phyloP scores from a whole-genome alignment of 2,113 vertebrate species.

The Petrocephalus zakoni region DNA sequence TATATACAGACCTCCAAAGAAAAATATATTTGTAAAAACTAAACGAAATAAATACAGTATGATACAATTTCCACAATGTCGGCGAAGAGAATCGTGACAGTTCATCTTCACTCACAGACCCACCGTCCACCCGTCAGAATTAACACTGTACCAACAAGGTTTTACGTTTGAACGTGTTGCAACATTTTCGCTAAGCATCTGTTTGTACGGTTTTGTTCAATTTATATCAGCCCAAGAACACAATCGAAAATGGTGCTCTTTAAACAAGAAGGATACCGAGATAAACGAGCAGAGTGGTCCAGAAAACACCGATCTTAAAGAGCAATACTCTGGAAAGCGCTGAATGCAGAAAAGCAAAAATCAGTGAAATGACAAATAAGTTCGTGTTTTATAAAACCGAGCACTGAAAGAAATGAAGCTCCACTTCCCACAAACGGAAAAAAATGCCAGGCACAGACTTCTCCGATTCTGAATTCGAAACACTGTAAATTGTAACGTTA shows the following conservation, averaged over 20 bases:
- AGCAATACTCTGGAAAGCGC: neutral
- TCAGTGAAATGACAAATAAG: neutral
- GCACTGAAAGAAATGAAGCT: conserved; percentile 6
- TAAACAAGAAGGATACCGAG: conserved; percentile 10
- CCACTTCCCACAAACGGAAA: conserved; percentile 4
- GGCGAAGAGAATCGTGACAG: conserved; percentile 48
- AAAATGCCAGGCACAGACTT: conserved; percentile 9
- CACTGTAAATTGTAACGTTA: neutral
- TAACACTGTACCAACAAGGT: conserved; percentile 21
- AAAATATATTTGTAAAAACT: conserved; percentile 84
- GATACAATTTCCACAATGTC: conserved; percentile 88
- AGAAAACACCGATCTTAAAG: neutral
- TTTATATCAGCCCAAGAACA: conserved; percentile 10
- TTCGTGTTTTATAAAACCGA: neutral
- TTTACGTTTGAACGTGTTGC: conserved; percentile 40
- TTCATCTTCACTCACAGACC: neutral
- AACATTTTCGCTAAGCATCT: neutral
- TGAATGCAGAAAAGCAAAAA: neutral
- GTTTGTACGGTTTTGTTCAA: neutral
- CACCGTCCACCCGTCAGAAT: conserved; percentile 15
- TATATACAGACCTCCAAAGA: conserved; percentile 87
- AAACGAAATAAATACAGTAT: conserved; percentile 95
- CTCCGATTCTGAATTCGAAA: neutral
- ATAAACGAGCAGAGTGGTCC: neutral
- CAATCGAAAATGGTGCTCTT: neutral